Evolutionary conservation across 2,113 vertebrate genomes (phyloP).

Genomic region (Choloepus hoffmanni): DNA sequence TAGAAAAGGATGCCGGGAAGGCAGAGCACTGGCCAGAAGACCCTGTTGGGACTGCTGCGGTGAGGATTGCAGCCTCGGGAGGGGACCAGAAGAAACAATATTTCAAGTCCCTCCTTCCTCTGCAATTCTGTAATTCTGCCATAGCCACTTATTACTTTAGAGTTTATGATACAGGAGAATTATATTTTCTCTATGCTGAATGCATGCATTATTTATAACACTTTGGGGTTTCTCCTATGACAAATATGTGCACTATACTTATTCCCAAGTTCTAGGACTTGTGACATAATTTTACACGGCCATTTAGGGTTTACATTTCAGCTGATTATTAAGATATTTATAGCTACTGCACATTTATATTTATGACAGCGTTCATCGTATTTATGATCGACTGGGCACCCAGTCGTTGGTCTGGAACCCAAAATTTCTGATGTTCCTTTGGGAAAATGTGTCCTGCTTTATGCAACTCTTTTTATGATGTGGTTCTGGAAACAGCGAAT

Average conservation of each 20-base stretch:
- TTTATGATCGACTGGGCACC: neutral
- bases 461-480: neutral
- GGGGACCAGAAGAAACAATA: neutral
- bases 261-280: neutral
- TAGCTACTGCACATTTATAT: neutral
- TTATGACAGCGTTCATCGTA: neutral
- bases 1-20: neutral
- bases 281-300: conserved; percentile 18
- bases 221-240: neutral
- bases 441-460: neutral
- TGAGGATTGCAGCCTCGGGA: neutral
- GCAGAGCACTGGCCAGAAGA: neutral
- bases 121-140: neutral
- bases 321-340: neutral
- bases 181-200: neutral
- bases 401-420: neutral
- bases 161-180: neutral
- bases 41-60: neutral
- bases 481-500: neutral
- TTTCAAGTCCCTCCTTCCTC: neutral
- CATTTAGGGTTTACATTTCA: neutral
- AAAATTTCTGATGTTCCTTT: accelerated
- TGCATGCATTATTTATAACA: neutral
- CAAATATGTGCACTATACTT: neutral
- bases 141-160: neutral